Conservation (phyloP, 2,113 vertebrate species). For the Mustela lutreola region DNA sequence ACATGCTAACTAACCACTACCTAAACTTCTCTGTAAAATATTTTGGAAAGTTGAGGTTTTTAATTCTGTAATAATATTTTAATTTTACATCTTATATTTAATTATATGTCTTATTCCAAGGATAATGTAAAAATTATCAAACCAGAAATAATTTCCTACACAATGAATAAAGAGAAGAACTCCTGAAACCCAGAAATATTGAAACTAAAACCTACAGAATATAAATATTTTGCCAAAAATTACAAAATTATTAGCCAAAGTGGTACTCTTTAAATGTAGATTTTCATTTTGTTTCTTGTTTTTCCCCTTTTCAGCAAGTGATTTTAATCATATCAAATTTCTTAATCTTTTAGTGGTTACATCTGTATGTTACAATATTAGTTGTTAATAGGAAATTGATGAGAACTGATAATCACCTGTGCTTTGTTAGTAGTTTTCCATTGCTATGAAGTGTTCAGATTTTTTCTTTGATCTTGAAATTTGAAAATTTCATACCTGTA, state of each 20-base stretch:
- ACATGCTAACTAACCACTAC: rapidly evolving
- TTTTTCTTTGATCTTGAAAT: neutral
- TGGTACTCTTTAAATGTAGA: neutral
- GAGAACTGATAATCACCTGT: neutral
- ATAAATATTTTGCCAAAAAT: neutral
- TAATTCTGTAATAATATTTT: neutral
- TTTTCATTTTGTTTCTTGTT: neutral
- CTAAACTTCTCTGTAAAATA: neutral
- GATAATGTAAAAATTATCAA: neutral
- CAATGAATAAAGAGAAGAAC: neutral
- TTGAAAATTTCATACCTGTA: neutral
- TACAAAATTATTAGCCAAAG: neutral
- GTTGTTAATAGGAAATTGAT: neutral
- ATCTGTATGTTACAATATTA: neutral
- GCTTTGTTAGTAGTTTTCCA: neutral
- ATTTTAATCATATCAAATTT: neutral
- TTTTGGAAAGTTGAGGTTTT: neutral
- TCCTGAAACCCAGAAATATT: neutral
- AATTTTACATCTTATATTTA: neutral
- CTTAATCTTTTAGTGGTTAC: neutral
- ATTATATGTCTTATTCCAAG: neutral
- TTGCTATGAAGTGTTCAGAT: neutral
- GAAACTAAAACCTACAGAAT: neutral
- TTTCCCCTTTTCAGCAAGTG: neutral
- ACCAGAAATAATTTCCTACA: neutral